phyloP scores from a whole-genome alignment of 1,140 invertebrate genomes.

The Pseudomyrmex concolor region DNA sequence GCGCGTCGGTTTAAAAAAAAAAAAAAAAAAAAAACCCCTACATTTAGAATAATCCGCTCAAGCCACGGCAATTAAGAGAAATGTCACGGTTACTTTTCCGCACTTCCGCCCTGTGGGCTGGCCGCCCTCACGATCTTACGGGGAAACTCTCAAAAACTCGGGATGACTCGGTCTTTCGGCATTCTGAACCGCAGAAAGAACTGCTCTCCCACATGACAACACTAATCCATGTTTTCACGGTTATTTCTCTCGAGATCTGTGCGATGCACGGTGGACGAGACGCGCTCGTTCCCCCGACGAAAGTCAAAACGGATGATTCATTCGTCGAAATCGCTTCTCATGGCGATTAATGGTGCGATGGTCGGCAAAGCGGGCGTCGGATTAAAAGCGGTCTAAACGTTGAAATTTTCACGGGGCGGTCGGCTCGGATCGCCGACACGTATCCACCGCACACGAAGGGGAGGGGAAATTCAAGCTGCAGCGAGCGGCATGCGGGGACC shows the following conservation, averaged over 20 bases:
- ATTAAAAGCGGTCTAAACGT: constrained; percentile 75
- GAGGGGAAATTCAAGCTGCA: constrained; percentile 20
- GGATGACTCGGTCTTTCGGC: constrained; percentile 15
- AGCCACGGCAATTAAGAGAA: not conserved
- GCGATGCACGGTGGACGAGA: constrained; percentile 2
- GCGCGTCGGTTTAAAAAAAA: not conserved
- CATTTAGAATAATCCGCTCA: constrained; percentile 17
- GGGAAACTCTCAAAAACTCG: not conserved
- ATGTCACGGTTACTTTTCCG: constrained; percentile 38
- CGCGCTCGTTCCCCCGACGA: not conserved
- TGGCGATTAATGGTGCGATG: constrained; percentile 70
- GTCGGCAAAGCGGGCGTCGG: constrained; percentile 64
- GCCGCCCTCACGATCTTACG: constrained; percentile 9
- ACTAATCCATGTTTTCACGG: constrained; percentile 69
- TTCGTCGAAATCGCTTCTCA: constrained; percentile 72
- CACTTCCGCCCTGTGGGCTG: constrained; percentile 1
- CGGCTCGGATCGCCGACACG: constrained; percentile 8
- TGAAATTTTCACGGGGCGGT: constrained; percentile 79
- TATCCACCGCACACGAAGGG: not conserved
- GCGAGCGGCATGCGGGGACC: constrained; percentile 48
- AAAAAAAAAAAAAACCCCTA: no score
- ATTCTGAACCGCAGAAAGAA: constrained; percentile 8
- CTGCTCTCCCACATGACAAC: constrained; percentile 39
- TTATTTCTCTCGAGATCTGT: constrained; percentile 38
- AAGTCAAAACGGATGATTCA: constrained; percentile 66